Conservation (phyloP, 2,113 vertebrate species). For the Aegotheles bennettii region DNA sequence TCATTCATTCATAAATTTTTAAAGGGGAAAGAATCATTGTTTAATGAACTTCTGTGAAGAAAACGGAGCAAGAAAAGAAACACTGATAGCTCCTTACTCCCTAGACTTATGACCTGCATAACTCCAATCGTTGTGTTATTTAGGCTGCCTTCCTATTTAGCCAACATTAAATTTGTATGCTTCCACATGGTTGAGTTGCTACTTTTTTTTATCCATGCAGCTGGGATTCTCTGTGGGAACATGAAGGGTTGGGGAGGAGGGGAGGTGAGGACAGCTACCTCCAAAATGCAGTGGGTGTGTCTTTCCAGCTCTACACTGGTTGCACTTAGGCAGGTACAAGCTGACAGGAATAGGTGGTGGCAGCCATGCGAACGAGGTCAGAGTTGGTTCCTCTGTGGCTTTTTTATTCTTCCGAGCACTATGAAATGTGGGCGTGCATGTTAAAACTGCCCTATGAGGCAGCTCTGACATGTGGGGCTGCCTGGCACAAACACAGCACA, state of each 20-base stretch:
- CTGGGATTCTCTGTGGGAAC: conserved; percentile 47
- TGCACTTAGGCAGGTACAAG: conserved; percentile 16
- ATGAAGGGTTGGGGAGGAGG: conserved; percentile 34
- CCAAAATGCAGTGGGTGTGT: not conserved
- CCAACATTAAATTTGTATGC: conserved; percentile 46
- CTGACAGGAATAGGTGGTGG: not conserved
- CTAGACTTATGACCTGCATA: conserved; percentile 48
- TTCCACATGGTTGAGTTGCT: conserved; percentile 33
- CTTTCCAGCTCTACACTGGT: not conserved
- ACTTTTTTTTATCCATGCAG: not conserved
- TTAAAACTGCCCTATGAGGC: conserved; percentile 60
- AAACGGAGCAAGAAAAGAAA: not conserved
- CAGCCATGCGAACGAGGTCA: conserved; percentile 38
- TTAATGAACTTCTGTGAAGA: conserved; percentile 51
- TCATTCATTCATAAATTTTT: conserved; percentile 35
- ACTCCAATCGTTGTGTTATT: conserved; percentile 7
- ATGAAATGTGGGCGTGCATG: conserved; percentile 57
- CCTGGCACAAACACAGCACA: conserved; percentile 67
- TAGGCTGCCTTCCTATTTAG: conserved; percentile 54
- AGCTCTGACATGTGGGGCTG: conserved; percentile 68
- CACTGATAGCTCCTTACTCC: not conserved
- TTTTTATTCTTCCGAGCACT: not conserved
- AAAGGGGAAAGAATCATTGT: conserved; percentile 14
- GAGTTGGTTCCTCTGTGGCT: conserved; percentile 21
- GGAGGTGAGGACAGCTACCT: not conserved